Evolutionary conservation across 92 coral and sea anemone species (phyloP), one percentile per base, ranked within the genome.

Genomic region (Galaxea fascicularis): DNA sequence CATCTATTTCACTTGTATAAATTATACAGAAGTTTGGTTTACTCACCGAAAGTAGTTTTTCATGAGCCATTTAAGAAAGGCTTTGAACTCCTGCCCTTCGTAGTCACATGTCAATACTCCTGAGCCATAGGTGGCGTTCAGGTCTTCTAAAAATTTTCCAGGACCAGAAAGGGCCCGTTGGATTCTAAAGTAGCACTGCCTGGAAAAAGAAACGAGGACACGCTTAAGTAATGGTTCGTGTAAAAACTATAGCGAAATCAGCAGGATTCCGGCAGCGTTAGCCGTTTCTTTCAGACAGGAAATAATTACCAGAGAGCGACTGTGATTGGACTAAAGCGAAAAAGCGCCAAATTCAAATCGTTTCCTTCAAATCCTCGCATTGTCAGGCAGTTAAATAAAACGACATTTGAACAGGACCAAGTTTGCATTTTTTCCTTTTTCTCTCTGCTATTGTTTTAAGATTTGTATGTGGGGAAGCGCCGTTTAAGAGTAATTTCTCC

Each of bases 151-250:
- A 17, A 70, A 79, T 49, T 22, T 30, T 4, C 15, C 26, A 31
- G 44, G 28, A 0, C 76, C 83, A 57, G 56, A 24, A 17, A 73
- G 68, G 10, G 80, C 69, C 28, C 20, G 28, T 68, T 81, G 86
- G 9, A 54, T 28, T 27, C 67, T 39, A 35, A 85, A 85, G 66
- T 78, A 85, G n/a, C 89, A 85, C 54, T 21, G 6, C 82, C 89
- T 85, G 73, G 7, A 65, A 59, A 30, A 77, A 53, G 51, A 46
- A 46, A 46, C 51, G 51, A 46, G 51, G 6, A 46, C 51, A 46
- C 51, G 51, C 51, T 46, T 46, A 46, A 46, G 22, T 28, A 66
- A 24, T 66, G 71, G 71, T 66, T 66, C 46, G 46, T 10, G 24
- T 66, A 66, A 71, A 58, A 71, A 71, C 76, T 71, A 71, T 44